Conservation (phyloP, 2,888 invertebrate genomes). For the Mimumesa dahlbomi region DNA sequence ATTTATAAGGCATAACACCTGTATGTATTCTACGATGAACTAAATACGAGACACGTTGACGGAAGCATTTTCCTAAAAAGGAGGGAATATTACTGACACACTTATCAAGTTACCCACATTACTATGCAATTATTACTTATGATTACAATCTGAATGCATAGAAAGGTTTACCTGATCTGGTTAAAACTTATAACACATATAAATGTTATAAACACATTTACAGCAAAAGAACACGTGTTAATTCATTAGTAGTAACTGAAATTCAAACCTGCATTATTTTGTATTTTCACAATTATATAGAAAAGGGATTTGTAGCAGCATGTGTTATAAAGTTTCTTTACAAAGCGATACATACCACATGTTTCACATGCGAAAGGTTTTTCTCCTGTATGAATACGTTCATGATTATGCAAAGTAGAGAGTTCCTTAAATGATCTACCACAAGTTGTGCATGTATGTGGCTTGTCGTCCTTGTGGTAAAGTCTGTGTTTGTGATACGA, state of each 20-base stretch:
- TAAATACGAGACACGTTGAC: conserved; percentile 92
- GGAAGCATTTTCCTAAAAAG: conserved; percentile 89
- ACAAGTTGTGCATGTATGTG: conserved; percentile 87
- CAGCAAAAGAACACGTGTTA: conserved; percentile 47
- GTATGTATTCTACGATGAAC: conserved; percentile 92
- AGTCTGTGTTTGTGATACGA: conserved; percentile 94
- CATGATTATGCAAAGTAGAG: conserved; percentile 93
- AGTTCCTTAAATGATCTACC: conserved; percentile 92
- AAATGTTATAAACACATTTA: conserved; percentile 47
- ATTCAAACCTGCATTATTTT: conserved; percentile 48
- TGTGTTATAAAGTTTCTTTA: conserved; percentile 4
- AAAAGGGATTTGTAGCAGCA: too few relatives aligned
- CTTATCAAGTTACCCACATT: too few relatives aligned
- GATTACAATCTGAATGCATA: neutral
- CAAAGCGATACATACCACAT: conserved; percentile 84
- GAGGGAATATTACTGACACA: conserved; percentile 22
- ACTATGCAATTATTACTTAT: too few relatives aligned
- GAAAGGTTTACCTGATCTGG: conserved; percentile 16
- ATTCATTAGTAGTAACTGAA: conserved; percentile 65
- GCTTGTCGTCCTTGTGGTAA: conserved; percentile 93
- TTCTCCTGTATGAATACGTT: conserved; percentile 91
- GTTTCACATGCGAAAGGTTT: conserved; percentile 93
- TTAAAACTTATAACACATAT: conserved; percentile 34
- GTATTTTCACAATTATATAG: too few relatives aligned
- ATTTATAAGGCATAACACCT: conserved; percentile 93